Percentiles rank a stretch among this genome's conserved stretches.
Conservation (phyloP, 1,140 invertebrate species). For the Drosophila ficusphila region DNA sequence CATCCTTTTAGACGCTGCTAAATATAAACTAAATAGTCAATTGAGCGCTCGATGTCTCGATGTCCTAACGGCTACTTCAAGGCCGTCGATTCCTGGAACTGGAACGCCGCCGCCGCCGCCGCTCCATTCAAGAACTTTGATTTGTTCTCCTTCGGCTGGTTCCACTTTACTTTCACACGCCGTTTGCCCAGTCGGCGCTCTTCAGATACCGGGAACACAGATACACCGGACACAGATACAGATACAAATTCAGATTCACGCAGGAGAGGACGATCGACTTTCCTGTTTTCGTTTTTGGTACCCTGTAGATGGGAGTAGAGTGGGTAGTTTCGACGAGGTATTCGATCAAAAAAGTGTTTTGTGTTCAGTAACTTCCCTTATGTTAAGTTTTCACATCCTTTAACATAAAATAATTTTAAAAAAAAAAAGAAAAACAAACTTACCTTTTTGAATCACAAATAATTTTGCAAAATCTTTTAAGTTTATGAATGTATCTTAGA, state of each 20-base stretch:
- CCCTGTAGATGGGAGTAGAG: not conserved
- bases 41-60: slow-evolving; percentile 71
- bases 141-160: slow-evolving; percentile 31
- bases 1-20: slow-evolving; percentile 75
- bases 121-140: slow-evolving; percentile 69
- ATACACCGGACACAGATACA: not conserved
- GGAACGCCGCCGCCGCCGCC: slow-evolving; percentile 32
- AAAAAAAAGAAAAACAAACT: no score
- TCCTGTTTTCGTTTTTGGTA: slow-evolving; percentile 48
- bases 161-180: slow-evolving; percentile 66
- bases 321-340: not conserved
- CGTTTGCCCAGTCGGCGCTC: slow-evolving; percentile 33
- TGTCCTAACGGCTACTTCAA: slow-evolving; percentile 76
- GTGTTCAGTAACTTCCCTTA: no score
- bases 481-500: no score
- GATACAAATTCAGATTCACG: not conserved
- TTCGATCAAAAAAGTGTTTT: not conserved
- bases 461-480: no score
- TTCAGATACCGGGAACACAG: slow-evolving; percentile 30
- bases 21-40: slow-evolving; percentile 81
- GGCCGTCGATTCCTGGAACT: slow-evolving; percentile 71
- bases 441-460: no score
- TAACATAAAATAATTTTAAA: no score
- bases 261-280: slow-evolving; percentile 24
- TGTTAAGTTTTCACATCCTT: no score